phyloP scores from a whole-genome alignment of 2,113 vertebrate species.

The Melanostigma gelatinosum region DNA sequence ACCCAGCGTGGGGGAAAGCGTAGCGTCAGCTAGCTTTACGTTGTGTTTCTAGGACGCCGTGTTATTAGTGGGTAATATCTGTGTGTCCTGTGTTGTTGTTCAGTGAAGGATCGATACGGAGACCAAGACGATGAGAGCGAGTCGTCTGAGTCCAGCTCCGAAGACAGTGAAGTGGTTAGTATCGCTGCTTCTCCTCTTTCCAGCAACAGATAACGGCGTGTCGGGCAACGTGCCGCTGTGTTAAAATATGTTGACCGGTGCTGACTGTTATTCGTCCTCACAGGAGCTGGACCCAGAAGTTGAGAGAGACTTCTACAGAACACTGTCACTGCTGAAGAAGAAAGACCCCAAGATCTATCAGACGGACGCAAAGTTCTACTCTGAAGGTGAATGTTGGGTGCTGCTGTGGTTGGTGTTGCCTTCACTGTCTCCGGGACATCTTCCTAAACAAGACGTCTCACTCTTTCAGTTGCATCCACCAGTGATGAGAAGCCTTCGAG shows the following conservation, averaged over 20 bases:
- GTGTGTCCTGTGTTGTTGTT: constrained; percentile 12
- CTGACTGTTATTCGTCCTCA: accelerated
- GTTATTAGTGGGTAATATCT: not conserved
- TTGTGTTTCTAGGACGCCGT: accelerated
- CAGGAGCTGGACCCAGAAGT: constrained; percentile 87
- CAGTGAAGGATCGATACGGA: constrained; percentile 91
- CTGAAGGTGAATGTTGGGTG: constrained; percentile 48
- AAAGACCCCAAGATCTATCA: constrained; percentile 92
- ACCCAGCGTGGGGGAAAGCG: constrained; percentile 28
- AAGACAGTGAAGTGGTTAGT: constrained; percentile 85
- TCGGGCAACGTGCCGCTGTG: too few relatives aligned
- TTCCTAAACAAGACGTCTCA: not conserved
- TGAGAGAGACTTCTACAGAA: constrained; percentile 90
- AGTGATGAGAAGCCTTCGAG: constrained; percentile 62
- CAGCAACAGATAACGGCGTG: not conserved
- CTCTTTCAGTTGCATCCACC: constrained; percentile 43
- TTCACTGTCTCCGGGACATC: not conserved
- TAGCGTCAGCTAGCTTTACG: not conserved
- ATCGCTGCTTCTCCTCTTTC: not conserved
- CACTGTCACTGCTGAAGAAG: constrained; percentile 90
- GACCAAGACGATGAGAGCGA: constrained; percentile 50
- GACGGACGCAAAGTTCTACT: constrained; percentile 85
- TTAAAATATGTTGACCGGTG: not conserved
- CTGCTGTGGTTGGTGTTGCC: accelerated
- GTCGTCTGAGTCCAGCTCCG: constrained; percentile 85